These are phyloP conservation scores for Ellobium chinense DNA, from an alignment of 2,888 invertebrate species.

Conservation along the genomic window DNA sequence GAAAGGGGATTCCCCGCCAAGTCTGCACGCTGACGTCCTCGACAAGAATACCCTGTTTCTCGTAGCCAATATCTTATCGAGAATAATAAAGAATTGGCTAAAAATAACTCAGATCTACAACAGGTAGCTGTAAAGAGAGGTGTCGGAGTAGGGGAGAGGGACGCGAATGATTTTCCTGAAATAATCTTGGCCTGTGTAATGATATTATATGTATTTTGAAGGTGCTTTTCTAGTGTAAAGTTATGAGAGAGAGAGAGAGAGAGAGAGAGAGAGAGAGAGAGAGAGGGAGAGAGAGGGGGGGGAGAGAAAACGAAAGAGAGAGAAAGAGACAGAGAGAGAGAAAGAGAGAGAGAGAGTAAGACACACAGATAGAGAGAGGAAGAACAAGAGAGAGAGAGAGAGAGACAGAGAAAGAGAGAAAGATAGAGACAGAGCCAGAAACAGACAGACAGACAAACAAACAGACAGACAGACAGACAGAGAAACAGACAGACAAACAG, in stretches of 20 bases:
- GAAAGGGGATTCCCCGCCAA: no score
- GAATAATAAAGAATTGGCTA: no score
- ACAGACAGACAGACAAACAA: not conserved
- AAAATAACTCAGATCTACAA: no score
- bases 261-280: conserved; percentile 12
- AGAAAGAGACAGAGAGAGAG: conserved; percentile 13
- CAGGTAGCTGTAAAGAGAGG: no score
- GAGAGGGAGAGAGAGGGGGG: conserved; percentile 15
- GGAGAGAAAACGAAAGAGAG: not conserved
- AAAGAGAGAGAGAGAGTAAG: conserved; percentile 9
- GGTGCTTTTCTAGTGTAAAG: not conserved
- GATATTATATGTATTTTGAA: no score
- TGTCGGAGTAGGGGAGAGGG: no score
- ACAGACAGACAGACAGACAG: not conserved
- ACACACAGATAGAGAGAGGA: not conserved
- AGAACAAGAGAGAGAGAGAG: conserved; percentile 8
- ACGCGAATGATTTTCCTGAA: no score
- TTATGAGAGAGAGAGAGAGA: not conserved
- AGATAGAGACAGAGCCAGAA: not conserved
- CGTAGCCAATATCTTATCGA: no score
- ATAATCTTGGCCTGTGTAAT: no score
- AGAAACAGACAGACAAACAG: not conserved
- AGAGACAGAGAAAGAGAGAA: not conserved
- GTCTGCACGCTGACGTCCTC: no score
- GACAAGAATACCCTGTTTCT: no score